Percentiles rank a stretch among this genome's conserved stretches.
Conservation (phyloP, 2,113 vertebrate genomes). For the Mesitornis unicolor region DNA sequence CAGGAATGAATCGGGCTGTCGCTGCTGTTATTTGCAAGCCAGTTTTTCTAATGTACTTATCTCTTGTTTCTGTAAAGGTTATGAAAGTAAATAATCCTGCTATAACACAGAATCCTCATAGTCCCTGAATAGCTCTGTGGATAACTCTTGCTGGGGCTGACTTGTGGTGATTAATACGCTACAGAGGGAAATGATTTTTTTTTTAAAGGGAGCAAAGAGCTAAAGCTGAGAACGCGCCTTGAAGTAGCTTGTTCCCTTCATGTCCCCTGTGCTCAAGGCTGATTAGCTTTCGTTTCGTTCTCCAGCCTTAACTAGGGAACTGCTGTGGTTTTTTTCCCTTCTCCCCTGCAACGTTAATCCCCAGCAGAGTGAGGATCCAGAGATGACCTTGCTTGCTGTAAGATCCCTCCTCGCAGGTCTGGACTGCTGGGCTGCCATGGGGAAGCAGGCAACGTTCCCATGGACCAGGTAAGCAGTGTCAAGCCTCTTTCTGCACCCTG, state of each 20-base stretch:
- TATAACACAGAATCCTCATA: background rate
- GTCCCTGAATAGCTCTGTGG: background rate
- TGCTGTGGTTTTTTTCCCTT: background rate
- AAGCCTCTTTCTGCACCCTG: background rate
- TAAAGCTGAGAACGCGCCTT: background rate
- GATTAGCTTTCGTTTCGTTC: conserved; percentile 3
- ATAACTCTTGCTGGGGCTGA: conserved; percentile 28
- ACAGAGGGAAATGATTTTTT: background rate
- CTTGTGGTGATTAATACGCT: background rate
- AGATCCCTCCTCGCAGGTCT: background rate
- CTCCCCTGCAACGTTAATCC: background rate
- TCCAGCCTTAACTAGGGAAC: background rate
- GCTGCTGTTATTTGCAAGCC: background rate
- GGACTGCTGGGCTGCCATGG: background rate
- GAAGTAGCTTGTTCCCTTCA: background rate
- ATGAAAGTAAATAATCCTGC: conserved; percentile 30
- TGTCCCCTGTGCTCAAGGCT: background rate
- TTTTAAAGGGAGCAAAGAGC: background rate
- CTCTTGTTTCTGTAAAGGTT: conserved; percentile 28
- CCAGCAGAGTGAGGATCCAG: background rate
- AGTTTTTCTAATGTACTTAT: background rate
- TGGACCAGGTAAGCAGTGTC: background rate
- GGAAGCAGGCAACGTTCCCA: background rate
- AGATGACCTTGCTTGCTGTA: background rate
- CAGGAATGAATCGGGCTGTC: rapidly evolving